Conservation (phyloP, 2,797 vertebrate species). For the Rhynchotus rufescens region DNA sequence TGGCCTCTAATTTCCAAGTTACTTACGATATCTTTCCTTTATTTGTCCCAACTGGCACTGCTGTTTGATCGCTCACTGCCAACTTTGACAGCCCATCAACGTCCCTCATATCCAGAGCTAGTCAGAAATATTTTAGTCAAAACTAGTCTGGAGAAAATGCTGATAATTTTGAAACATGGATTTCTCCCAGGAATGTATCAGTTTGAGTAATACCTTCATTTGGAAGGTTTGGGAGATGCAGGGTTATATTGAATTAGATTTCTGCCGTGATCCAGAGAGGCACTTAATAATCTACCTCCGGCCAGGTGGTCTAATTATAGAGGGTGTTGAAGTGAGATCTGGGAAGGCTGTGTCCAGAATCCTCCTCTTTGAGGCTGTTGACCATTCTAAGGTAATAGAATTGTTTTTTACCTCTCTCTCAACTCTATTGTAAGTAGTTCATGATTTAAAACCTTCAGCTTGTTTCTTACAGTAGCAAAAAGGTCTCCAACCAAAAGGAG, state of each 20-base stretch:
- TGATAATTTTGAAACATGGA: neutral
- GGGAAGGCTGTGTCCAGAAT: neutral
- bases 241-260: neutral
- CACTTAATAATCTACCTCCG: neutral
- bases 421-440: neutral
- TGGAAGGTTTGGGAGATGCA: neutral
- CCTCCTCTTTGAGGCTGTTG: accelerated
- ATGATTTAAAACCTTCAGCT: neutral
- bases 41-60: neutral
- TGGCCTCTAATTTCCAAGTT: neutral
- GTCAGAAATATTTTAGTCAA: neutral
- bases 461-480: neutral
- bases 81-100: neutral
- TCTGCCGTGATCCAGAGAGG: neutral
- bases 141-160: accelerated
- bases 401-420: neutral
- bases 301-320: neutral
- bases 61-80: accelerated
- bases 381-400: accelerated
- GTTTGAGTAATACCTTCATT: neutral
- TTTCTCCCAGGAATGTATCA: neutral
- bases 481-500: neutral
- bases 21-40: neutral
- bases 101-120: accelerated
- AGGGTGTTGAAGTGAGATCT: neutral